phyloP scores from a whole-genome alignment of 2,888 invertebrate species.

The Drosophila rellima region DNA sequence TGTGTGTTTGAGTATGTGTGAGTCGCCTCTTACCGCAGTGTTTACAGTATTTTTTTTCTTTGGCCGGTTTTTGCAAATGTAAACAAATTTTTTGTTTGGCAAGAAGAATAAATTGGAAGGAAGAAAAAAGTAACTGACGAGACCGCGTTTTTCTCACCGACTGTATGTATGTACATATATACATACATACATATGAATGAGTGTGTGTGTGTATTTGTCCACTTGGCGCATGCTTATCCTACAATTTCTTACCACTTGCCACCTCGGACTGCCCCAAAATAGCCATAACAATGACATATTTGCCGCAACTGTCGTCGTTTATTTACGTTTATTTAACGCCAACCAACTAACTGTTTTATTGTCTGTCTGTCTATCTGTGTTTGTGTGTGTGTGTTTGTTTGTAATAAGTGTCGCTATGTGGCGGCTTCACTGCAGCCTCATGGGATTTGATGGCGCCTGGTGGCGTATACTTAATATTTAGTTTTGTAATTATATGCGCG shows the following conservation, averaged over 20 bases:
- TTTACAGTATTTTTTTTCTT: conserved; percentile 14
- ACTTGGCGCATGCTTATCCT: conserved; percentile 59
- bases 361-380: conserved; percentile 14
- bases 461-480: conserved; percentile 71
- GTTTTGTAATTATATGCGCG: conserved; percentile 65
- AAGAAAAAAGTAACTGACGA: conserved; percentile 19
- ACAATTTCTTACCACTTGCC: conserved; percentile 1
- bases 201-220: conserved; percentile 26
- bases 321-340: conserved; percentile 59
- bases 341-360: conserved; percentile 54
- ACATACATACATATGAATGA: conserved; percentile 10
- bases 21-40: conserved; percentile 37
- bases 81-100: conserved; percentile 49
- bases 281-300: conserved; percentile 59
- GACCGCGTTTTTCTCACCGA: conserved; percentile 34
- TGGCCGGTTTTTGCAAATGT: conserved; percentile 51
- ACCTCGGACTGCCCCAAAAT: conserved; percentile 5
- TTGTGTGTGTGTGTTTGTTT: conserved; percentile 9
- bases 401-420: conserved; percentile 18
- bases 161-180: background rate
- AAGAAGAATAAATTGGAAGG: conserved; percentile 1
- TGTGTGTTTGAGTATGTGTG: conserved; percentile 21
- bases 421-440: conserved; percentile 32
- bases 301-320: conserved; percentile 58
- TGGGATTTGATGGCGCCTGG: conserved; percentile 61